A percentile compares a stretch with the other conserved stretches of the same genome.
Conservation (phyloP, 2,888 invertebrate species). For the Drosophila cracens region DNA sequence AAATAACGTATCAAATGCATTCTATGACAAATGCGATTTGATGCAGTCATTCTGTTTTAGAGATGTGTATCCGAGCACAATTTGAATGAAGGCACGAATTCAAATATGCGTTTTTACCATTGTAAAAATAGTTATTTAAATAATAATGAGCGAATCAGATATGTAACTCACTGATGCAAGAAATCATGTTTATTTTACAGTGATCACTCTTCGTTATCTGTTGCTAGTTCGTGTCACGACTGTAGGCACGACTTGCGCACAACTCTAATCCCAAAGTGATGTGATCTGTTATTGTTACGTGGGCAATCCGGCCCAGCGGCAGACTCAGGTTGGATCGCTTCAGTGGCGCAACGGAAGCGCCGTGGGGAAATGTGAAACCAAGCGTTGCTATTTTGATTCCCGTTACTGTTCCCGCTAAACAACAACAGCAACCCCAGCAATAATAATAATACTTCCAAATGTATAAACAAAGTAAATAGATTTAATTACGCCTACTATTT, state of each 20-base stretch:
- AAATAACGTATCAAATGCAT: conserved; percentile 46
- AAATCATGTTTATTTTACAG: neutral
- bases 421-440: conserved; percentile 21
- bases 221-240: conserved; percentile 26
- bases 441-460: conserved; percentile 16
- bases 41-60: conserved; percentile 24
- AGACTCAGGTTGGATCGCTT: conserved; percentile 44
- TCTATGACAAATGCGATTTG: conserved; percentile 39
- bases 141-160: neutral
- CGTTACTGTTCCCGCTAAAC: conserved; percentile 28
- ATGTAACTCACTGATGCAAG: neutral
- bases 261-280: conserved; percentile 5
- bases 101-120: neutral
- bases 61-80: conserved; percentile 4
- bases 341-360: conserved; percentile 68
- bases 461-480: conserved; percentile 51
- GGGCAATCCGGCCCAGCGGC: conserved; percentile 21
- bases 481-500: conserved; percentile 54
- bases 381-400: conserved; percentile 67
- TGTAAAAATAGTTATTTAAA: neutral
- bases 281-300: conserved; percentile 25
- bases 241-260: conserved; percentile 20
- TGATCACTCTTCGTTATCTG: neutral
- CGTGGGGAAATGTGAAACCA: conserved; percentile 79
- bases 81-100: neutral